Conservation (phyloP, 2,888 invertebrate genomes). For the Polyommatus icarus region DNA sequence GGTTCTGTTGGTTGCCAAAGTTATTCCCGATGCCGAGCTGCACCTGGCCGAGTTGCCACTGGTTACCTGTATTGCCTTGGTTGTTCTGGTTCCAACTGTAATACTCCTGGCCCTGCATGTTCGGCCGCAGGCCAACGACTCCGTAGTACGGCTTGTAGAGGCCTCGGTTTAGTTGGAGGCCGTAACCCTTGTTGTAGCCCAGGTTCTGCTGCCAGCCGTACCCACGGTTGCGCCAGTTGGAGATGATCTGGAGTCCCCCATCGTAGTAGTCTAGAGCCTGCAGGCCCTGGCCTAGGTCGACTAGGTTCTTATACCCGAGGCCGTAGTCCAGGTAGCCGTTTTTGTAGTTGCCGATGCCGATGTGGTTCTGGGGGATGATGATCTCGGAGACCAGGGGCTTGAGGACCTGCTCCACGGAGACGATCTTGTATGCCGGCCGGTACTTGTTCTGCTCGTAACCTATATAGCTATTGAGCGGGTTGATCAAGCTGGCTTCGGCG, state of each 20-base stretch:
- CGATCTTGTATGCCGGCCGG: not conserved
- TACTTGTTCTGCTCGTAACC: conserved; percentile 15
- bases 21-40: not conserved
- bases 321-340: not conserved
- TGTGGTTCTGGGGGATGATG: not conserved
- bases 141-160: not conserved
- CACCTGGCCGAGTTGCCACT: not conserved
- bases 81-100: conserved; percentile 3
- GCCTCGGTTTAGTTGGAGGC: not conserved
- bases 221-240: not conserved
- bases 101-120: not conserved
- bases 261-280: conserved; percentile 15
- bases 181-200: not conserved
- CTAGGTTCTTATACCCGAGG: not conserved
- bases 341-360: not conserved
- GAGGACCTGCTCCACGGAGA: not conserved
- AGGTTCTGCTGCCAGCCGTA: conserved; percentile 11
- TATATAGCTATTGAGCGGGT: not conserved
- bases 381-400: not conserved
- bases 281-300: not conserved
- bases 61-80: not conserved
- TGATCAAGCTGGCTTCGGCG: not conserved
- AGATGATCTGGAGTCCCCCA: not conserved
- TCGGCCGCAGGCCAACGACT: not conserved
- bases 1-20: not conserved